Conservation (phyloP, 2,888 invertebrate genomes). For the Drosophila rubida region DNA sequence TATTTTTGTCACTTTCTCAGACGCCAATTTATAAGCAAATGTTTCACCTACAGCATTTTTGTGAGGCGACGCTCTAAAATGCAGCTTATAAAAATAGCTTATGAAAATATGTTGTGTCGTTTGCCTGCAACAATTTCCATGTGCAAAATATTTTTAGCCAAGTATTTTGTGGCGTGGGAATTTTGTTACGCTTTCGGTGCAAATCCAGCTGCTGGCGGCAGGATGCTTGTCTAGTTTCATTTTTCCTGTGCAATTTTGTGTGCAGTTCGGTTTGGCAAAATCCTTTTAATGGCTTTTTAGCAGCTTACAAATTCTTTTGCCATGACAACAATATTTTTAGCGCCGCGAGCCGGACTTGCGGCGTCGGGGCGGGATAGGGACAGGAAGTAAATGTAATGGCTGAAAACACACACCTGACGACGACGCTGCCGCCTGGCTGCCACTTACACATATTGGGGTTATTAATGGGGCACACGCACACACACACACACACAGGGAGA, state of each 20-base stretch:
- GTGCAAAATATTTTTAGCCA: constrained; percentile 40
- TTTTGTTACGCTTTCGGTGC: constrained; percentile 2
- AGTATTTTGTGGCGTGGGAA: constrained; percentile 4
- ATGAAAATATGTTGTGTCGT: background rate
- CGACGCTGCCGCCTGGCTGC: constrained; percentile 41
- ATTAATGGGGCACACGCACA: constrained; percentile 62
- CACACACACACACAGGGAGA: background rate
- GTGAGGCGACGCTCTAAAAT: background rate
- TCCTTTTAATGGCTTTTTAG: constrained; percentile 51
- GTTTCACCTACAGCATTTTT: background rate
- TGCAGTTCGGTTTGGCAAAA: constrained; percentile 38
- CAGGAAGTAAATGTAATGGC: constrained; percentile 31
- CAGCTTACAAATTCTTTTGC: constrained; percentile 64
- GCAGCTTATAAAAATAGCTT: constrained; percentile 1
- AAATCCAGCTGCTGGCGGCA: background rate
- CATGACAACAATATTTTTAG: constrained; percentile 60
- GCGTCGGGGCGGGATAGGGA: background rate
- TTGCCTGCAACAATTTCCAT: constrained; percentile 30
- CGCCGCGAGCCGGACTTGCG: constrained; percentile 5
- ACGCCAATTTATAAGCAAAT: background rate
- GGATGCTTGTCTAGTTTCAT: constrained; percentile 26
- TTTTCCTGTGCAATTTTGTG: constrained; percentile 24
- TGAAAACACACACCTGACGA: constrained; percentile 41
- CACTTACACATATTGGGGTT: constrained; percentile 73
- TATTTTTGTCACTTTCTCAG: background rate